Conservation (phyloP, 2,113 vertebrate genomes). For the Rhadina sibilatrix region DNA sequence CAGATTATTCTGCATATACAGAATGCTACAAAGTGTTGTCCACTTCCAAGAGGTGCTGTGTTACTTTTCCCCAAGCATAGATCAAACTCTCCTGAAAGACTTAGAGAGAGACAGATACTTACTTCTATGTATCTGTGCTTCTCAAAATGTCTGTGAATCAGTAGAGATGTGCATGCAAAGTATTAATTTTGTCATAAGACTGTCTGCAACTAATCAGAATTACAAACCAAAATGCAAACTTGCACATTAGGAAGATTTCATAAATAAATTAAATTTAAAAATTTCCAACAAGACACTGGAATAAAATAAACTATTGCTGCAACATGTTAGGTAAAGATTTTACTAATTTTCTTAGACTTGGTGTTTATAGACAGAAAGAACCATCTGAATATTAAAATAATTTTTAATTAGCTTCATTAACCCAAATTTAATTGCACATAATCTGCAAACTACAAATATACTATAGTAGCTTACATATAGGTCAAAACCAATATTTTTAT, state of each 20-base stretch:
- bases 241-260: not conserved
- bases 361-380: not conserved
- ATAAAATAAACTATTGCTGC: not conserved
- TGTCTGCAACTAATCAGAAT: not conserved
- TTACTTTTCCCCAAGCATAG: not conserved
- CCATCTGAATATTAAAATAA: not conserved
- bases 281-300: not conserved
- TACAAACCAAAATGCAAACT: not conserved
- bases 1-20: not conserved
- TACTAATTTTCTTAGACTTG: not conserved
- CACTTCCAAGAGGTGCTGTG: not conserved
- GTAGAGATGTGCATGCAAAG: not conserved
- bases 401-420: not conserved
- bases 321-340: not conserved
- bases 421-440: not conserved
- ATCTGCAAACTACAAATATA: not conserved
- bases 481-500: not conserved
- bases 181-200: not conserved
- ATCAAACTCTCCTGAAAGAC: not conserved
- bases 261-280: not conserved
- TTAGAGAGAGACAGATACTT: not conserved
- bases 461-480: not conserved
- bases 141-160: not conserved
- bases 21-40: not conserved
- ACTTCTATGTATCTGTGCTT: not conserved